phyloP scores from a whole-genome alignment of 1,140 invertebrate species.

The Coenobita brevimanus region DNA sequence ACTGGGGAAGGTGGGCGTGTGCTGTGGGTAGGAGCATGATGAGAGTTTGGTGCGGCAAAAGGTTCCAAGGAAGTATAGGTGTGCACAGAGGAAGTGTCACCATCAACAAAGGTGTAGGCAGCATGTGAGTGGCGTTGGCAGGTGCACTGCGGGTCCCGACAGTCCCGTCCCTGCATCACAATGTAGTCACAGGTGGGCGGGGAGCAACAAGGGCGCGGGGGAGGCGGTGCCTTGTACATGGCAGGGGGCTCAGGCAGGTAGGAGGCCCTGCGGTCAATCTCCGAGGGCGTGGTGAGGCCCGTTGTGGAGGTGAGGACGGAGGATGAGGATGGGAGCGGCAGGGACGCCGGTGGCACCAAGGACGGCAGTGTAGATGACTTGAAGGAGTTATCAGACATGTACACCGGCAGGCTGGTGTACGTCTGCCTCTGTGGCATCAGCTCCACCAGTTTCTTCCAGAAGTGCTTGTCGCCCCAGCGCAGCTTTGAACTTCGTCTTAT shows the following conservation, averaged over 20 bases:
- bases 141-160: conserved; percentile 39
- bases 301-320: conserved; percentile 62
- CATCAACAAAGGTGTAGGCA: conserved; percentile 50
- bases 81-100: conserved; percentile 55
- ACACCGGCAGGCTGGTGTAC: conserved; percentile 56
- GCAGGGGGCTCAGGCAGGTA: conserved; percentile 38
- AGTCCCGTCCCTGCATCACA: conserved; percentile 49
- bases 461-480: conserved; percentile 91
- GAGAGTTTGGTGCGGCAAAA: conserved; percentile 19
- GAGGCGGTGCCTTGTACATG: conserved; percentile 40
- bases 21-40: neutral
- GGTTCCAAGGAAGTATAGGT: conserved; percentile 59
- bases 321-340: conserved; percentile 60
- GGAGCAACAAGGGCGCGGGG: conserved; percentile 46
- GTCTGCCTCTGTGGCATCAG: conserved; percentile 79
- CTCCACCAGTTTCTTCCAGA: conserved; percentile 94
- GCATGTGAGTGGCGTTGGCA: conserved; percentile 47
- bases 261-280: conserved; percentile 37
- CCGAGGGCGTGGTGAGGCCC: conserved; percentile 62
- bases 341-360: conserved; percentile 28
- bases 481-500: conserved; percentile 93
- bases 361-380: conserved; percentile 56
- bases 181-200: conserved; percentile 52
- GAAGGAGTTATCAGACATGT: conserved; percentile 51
- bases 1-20: conserved; percentile 12